These are phyloP conservation scores for Ornithoptera alexandrae DNA, from an alignment of 2,888 invertebrate species.

Conservation along the genomic window DNA sequence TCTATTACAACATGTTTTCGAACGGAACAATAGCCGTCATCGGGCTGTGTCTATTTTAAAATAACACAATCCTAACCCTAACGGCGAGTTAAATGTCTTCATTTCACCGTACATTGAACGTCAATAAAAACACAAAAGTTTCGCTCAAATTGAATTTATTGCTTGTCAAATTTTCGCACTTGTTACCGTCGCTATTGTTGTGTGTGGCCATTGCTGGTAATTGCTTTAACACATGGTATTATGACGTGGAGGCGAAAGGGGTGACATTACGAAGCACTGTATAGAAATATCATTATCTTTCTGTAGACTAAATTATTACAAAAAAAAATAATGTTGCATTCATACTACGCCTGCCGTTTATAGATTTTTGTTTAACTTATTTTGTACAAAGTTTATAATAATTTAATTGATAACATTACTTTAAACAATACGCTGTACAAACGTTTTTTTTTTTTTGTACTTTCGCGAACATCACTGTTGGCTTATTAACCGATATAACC, in stretches of 20 bases:
- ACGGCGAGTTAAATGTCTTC: slow-evolving; percentile 49
- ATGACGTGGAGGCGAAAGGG: slow-evolving; percentile 56
- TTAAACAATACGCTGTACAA: neutral
- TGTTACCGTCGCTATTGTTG: slow-evolving; percentile 57
- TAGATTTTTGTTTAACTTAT: neutral
- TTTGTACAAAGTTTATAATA: neutral
- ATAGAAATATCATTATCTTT: slow-evolving; percentile 35
- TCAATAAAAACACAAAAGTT: slow-evolving; percentile 55
- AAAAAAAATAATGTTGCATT: neutral
- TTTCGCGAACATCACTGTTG: neutral
- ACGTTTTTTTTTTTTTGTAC: neutral
- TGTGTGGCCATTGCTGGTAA: slow-evolving; percentile 60
- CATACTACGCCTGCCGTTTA: too few relatives aligned
- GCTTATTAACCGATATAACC: too few relatives aligned
- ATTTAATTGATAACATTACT: neutral
- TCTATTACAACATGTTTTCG: neutral
- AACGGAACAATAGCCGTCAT: neutral
- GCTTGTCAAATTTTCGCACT: slow-evolving; percentile 72
- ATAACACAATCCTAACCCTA: slow-evolving; percentile 43
- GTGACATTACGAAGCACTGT: slow-evolving; percentile 41
- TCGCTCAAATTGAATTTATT: slow-evolving; percentile 71
- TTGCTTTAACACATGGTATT: slow-evolving; percentile 72
- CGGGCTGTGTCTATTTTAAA: slow-evolving; percentile 30
- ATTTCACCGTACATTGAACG: slow-evolving; percentile 65
- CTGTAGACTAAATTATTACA: slow-evolving; percentile 19